phyloP scores from a whole-genome alignment of 2,797 vertebrate species.

The Propithecus perrieri region DNA sequence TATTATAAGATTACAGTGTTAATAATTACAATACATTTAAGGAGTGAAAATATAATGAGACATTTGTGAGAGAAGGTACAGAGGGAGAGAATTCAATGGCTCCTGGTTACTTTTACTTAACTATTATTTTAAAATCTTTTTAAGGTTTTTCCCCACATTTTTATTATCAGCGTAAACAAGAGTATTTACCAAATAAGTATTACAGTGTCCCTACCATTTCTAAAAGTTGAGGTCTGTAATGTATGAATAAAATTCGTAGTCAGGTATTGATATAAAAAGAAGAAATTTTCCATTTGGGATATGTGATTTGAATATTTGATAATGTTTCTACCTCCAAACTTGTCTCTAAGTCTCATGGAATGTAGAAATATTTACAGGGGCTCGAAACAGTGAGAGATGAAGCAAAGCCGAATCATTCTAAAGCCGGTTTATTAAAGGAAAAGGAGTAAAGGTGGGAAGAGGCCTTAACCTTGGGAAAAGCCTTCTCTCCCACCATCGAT shows the following conservation, averaged over 20 bases:
- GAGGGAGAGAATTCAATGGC: neutral
- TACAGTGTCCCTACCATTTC: neutral
- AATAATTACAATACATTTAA: constrained; percentile 1
- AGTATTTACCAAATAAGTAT: neutral
- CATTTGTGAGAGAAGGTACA: neutral
- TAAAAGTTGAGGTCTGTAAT: neutral
- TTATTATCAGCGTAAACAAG: neutral
- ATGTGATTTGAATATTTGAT: neutral
- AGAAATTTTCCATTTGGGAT: neutral
- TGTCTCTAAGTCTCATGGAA: neutral
- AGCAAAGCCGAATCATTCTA: neutral
- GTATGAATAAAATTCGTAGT: constrained; percentile 2
- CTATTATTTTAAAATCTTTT: neutral
- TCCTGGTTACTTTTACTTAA: constrained; percentile 17
- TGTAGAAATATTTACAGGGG: neutral
- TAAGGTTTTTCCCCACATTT: neutral
- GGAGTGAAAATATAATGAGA: constrained; percentile 6
- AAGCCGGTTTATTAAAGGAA: neutral
- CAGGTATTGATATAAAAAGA: neutral
- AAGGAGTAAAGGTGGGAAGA: neutral
- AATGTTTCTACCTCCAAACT: neutral
- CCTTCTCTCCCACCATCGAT: neutral
- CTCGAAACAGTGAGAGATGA: neutral
- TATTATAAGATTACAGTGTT: neutral
- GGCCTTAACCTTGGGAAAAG: neutral